Percentiles rank a stretch among this genome's conserved stretches.
phyloP scores from a whole-genome alignment of 2,113 vertebrate genomes.

The Poeciliopsis retropinna region DNA sequence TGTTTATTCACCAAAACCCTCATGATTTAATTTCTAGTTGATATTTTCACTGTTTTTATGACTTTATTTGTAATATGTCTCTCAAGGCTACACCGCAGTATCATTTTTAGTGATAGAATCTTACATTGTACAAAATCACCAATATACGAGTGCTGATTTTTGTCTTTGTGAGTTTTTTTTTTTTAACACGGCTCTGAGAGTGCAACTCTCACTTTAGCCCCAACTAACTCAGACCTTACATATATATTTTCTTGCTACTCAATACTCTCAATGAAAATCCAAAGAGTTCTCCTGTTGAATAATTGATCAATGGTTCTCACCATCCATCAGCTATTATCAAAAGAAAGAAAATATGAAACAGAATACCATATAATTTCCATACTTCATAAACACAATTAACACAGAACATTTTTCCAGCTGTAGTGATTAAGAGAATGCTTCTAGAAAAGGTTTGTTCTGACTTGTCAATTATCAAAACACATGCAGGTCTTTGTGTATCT shows the following conservation, averaged over 20 bases:
- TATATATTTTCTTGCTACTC: conserved; percentile 44
- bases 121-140: neutral
- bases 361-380: conserved; percentile 43
- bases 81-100: neutral
- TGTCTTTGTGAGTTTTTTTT: conserved; percentile 11
- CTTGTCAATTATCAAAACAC: neutral
- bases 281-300: conserved; percentile 61
- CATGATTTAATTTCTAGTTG: neutral
- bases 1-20: neutral
- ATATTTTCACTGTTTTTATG: neutral
- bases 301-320: conserved; percentile 56
- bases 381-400: conserved; percentile 55
- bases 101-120: neutral
- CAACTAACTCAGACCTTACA: conserved; percentile 44
- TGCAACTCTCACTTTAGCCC: conserved; percentile 26
- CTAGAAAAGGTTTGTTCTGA: neutral
- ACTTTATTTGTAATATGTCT: neutral
- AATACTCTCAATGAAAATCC: conserved; percentile 43
- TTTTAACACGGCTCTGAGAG: conserved; percentile 17
- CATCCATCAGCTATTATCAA: conserved; percentile 60
- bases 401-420: conserved; percentile 20
- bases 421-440: conserved; percentile 12
- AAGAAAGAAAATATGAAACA: conserved; percentile 50
- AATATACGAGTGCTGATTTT: neutral
- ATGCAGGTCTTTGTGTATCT: conserved; percentile 26